Conservation (phyloP, 2,113 vertebrate species). For the Buteo buteo region DNA sequence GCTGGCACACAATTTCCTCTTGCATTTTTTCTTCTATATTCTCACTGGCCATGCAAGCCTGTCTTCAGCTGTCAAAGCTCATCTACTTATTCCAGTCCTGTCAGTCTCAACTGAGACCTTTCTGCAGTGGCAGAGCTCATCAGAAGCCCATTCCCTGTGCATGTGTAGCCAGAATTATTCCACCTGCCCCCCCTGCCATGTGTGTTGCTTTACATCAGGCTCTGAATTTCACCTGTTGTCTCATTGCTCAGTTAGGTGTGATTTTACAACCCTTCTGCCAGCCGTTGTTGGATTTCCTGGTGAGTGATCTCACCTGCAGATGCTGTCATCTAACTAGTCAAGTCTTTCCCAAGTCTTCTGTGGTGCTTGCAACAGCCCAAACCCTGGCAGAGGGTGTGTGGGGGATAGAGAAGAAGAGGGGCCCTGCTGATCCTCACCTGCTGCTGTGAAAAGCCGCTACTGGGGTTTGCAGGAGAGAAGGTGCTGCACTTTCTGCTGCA, state of each 20-base stretch:
- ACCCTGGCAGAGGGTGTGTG: not conserved
- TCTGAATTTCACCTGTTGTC: not conserved
- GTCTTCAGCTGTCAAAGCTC: not conserved
- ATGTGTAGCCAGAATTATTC: not conserved
- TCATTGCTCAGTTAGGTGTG: not conserved
- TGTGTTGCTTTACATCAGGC: not conserved
- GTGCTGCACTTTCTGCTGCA: not conserved
- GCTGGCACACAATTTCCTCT: fast-evolving
- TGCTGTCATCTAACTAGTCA: not conserved
- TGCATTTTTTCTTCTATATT: not conserved
- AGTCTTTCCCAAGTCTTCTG: not conserved
- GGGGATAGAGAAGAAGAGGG: not conserved
- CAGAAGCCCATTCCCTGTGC: fast-evolving
- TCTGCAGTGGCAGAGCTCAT: not conserved
- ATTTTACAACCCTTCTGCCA: not conserved
- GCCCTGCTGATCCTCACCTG: not conserved
- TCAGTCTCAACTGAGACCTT: not conserved
- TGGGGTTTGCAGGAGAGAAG: not conserved
- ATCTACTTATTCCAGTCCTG: not conserved
- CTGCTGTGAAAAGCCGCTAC: no score
- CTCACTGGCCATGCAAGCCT: not conserved
- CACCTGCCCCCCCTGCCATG: fast-evolving
- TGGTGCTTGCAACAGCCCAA: not conserved
- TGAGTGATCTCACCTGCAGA: not conserved
- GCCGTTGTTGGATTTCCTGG: not conserved